Evolutionary conservation across 2,113 vertebrate genomes (phyloP).

Genomic region (Triplophysa rosa): DNA sequence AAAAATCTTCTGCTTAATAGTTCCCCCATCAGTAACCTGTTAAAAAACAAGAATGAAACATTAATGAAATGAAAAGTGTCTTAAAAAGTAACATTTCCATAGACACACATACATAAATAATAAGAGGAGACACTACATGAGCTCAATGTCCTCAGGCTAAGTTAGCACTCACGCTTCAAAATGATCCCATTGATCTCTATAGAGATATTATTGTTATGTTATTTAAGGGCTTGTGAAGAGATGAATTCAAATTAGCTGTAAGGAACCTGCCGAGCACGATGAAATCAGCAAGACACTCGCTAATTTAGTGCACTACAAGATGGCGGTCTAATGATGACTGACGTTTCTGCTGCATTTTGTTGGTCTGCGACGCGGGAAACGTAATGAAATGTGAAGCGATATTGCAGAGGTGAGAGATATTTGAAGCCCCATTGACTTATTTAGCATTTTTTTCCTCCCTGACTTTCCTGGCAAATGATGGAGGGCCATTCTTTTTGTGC

Average conservation of each 20-base stretch:
- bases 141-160: constrained; percentile 36
- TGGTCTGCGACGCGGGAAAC: constrained; percentile 54
- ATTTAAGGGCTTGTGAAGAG: constrained; percentile 50
- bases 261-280: constrained; percentile 58
- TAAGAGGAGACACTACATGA: constrained; percentile 23
- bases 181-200: constrained; percentile 64
- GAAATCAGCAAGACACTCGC: constrained; percentile 55
- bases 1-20: constrained; percentile 98
- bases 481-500: constrained; percentile 58
- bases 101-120: constrained; percentile 27
- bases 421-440: constrained; percentile 57
- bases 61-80: constrained; percentile 49
- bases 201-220: constrained; percentile 58
- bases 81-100: constrained; percentile 48
- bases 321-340: constrained; percentile 66
- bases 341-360: constrained; percentile 52
- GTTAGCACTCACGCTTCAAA: constrained; percentile 52
- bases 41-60: constrained; percentile 36
- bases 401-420: constrained; percentile 57
- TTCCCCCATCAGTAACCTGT: constrained; percentile 95
- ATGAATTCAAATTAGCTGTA: constrained; percentile 30
- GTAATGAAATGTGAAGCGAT: constrained; percentile 68
- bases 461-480: constrained; percentile 57
- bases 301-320: constrained; percentile 37
- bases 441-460: constrained; percentile 43